Evolutionary conservation across 1,140 invertebrate genomes (phyloP), one percentile per base, ranked within the genome.

Genomic region (Orius insidiosus): DNA sequence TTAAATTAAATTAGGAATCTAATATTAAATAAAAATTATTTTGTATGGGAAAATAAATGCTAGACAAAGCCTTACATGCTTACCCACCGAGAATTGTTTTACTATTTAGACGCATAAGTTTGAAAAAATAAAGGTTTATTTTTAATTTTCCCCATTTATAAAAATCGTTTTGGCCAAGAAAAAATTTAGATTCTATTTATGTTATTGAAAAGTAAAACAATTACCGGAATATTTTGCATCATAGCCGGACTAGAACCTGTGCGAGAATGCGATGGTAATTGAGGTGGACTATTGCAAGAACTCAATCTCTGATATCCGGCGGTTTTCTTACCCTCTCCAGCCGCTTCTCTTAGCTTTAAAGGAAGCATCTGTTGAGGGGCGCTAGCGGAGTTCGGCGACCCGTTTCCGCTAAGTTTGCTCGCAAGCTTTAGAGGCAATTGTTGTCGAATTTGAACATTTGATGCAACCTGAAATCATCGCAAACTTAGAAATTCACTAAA

Each of bases 401-500:
- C 46, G n/a, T 18, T 30, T 7, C 41, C 41, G 45, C 36, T 48
- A 48, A 52, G 55, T 56, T 67, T 63, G 53, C 63, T 63, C 60
- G 79, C 61, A 8, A 89, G 63, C 58, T 88, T 88, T 41, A 89
- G 64, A 4, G 85, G 85, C 45, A 90, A 60, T 60, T 88, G 84
- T 55, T 88, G 85, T 55, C 83, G 85, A 1, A 86, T 72, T 36
- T 69, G 66, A 39, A 71, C 56, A 48, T 63, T 60, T 5, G 52
- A 32, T 11, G 51, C 47, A 9, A 57, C 56, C 55, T 60, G 47
- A 49, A 35, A 48, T 16, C 31, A 40, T 40, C 10, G 41, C 10
- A 30, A n/a, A 9, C 24, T n/a, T n/a, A n/a, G 24, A 24, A 24
- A 3, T 4, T 24, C 24, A 4, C 3, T 24, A 24, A 24, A 10